Conservation (phyloP, 2,113 vertebrate species). For the Elephas maximus region DNA sequence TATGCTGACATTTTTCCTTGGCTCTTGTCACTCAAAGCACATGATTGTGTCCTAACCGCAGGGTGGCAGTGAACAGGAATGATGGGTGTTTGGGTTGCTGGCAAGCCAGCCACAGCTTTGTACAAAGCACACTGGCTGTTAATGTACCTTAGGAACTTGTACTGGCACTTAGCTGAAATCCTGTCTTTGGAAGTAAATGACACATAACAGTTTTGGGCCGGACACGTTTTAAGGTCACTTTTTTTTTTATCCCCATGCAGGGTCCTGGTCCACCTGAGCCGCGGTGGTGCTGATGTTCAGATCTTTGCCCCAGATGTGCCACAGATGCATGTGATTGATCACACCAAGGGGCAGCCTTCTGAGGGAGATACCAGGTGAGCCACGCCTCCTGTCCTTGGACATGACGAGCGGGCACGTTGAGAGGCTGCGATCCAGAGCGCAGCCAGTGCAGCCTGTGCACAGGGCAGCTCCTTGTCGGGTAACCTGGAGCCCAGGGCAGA, state of each 20-base stretch:
- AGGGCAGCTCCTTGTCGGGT: no score
- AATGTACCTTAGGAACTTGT: rapidly evolving
- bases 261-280: slow-evolving; percentile 94
- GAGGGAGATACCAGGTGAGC: slow-evolving; percentile 89
- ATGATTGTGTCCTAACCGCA: background rate
- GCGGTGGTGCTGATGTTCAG: slow-evolving; percentile 91
- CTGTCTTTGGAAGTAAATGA: rapidly evolving
- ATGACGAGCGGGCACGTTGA: background rate
- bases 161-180: rapidly evolving
- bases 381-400: no score
- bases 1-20: background rate
- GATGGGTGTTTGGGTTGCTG: background rate
- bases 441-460: no score
- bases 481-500: background rate
- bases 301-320: slow-evolving; percentile 95
- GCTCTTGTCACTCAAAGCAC: background rate
- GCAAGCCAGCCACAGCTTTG: background rate
- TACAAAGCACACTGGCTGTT: background rate
- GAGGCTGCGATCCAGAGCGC: background rate
- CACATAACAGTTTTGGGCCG: rapidly evolving
- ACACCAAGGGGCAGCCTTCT: slow-evolving; percentile 94
- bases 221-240: background rate
- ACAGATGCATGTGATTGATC: slow-evolving; percentile 97
- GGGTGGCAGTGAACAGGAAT: background rate
- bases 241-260: slow-evolving; percentile 74